These are phyloP conservation scores for Speoplatyrhinus poulsoni DNA, from an alignment of 2,113 vertebrate species.

Conservation along the genomic window DNA sequence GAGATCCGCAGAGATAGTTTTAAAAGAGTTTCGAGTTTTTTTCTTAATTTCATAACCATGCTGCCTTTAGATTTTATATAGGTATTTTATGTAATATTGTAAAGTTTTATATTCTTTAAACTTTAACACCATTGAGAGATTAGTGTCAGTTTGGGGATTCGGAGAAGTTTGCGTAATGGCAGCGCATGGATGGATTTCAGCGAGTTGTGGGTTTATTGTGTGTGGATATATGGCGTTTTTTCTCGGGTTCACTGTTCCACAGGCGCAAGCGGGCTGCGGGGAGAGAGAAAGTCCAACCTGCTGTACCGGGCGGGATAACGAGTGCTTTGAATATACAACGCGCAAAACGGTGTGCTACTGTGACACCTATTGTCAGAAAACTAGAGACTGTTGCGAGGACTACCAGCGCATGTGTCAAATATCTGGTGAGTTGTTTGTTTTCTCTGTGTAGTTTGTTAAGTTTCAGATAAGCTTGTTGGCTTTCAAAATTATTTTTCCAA, in stretches of 20 bases:
- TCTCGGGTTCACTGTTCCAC: slow-evolving; percentile 40
- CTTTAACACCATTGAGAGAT: background rate
- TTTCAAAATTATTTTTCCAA: background rate
- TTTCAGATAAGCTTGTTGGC: too few relatives aligned
- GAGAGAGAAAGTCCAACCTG: slow-evolving; percentile 75
- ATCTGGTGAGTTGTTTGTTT: slow-evolving; percentile 75
- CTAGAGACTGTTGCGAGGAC: slow-evolving; percentile 85
- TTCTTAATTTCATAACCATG: slow-evolving; percentile 24
- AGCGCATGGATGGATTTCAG: slow-evolving; percentile 50
- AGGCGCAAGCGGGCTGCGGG: slow-evolving; percentile 71
- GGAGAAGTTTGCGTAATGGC: slow-evolving; percentile 51
- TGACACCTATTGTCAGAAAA: slow-evolving; percentile 83
- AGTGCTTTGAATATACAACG: slow-evolving; percentile 70
- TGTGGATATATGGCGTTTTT: slow-evolving; percentile 62
- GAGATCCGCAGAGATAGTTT: background rate
- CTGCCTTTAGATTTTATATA: slow-evolving; percentile 21
- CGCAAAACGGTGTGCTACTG: slow-evolving; percentile 81
- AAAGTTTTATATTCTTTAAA: too few relatives aligned
- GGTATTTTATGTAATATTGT: background rate
- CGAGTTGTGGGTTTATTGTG: slow-evolving; percentile 36
- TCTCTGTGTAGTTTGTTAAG: background rate
- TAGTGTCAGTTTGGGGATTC: slow-evolving; percentile 4
- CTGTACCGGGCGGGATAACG: slow-evolving; percentile 83
- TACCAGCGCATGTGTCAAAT: slow-evolving; percentile 75
- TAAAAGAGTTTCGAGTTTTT: background rate